Percentiles rank a stretch among this genome's conserved stretches.
phyloP scores from a whole-genome alignment of 2,888 invertebrate genomes.

The Leptinotarsa peninsularis region DNA sequence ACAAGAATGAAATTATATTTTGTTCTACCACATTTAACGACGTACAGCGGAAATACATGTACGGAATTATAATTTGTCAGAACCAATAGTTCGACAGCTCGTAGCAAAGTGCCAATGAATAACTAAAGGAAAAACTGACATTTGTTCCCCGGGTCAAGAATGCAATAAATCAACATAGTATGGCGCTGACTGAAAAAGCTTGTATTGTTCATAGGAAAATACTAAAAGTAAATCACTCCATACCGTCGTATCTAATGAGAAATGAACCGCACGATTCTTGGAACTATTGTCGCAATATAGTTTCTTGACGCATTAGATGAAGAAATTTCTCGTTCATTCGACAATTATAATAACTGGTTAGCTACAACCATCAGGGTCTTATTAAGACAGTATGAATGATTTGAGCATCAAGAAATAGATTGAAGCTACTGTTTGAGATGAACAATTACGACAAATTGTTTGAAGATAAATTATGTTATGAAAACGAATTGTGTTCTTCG shows the following conservation, averaged over 20 bases:
- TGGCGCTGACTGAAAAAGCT: background rate
- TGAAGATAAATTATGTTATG: background rate
- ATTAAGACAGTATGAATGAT: background rate
- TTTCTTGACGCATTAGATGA: background rate
- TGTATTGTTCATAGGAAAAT: constrained; percentile 11
- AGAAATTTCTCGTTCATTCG: background rate
- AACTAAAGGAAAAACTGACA: background rate
- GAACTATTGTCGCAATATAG: constrained; percentile 7
- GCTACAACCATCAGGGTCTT: background rate
- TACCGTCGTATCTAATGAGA: constrained; percentile 5
- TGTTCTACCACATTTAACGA: too few relatives aligned
- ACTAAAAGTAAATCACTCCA: constrained; percentile 6
- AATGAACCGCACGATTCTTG: constrained; percentile 12
- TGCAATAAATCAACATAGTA: constrained; percentile 5
- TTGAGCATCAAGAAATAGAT: constrained; percentile 5
- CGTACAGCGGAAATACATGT: background rate
- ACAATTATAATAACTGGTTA: constrained; percentile 1
- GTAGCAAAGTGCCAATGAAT: background rate
- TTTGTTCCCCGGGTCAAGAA: constrained; percentile 8
- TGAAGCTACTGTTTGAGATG: background rate
- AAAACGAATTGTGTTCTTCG: background rate
- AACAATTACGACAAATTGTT: background rate
- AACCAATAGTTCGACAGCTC: background rate
- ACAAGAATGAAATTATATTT: too few relatives aligned
- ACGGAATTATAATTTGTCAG: background rate